phyloP scores from a whole-genome alignment of 2,113 vertebrate genomes.

The Aepyceros melampus region DNA sequence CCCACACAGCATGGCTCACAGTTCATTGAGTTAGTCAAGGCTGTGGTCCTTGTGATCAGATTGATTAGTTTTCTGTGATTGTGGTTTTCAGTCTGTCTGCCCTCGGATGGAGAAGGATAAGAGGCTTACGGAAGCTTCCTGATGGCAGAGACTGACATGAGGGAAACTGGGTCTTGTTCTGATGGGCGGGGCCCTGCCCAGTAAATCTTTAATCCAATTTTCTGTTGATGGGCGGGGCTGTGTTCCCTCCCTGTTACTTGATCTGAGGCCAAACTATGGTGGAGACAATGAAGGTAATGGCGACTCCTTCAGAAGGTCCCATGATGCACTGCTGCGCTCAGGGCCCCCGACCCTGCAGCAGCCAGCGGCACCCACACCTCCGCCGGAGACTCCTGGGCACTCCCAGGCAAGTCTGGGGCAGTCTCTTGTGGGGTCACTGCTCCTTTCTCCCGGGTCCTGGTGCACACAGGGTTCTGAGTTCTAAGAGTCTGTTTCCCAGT shows the following conservation, averaged over 20 bases:
- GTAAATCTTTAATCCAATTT: background rate
- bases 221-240: background rate
- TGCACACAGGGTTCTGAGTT: rapidly evolving
- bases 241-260: background rate
- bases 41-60: background rate
- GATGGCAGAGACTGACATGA: background rate
- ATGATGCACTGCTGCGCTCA: rapidly evolving
- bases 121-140: background rate
- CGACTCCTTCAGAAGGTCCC: background rate
- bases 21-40: background rate
- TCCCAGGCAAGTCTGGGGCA: background rate
- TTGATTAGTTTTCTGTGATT: background rate
- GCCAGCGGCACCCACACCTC: background rate
- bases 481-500: background rate
- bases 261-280: background rate
- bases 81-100: background rate
- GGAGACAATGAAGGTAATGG: rapidly evolving
- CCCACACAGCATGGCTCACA: background rate
- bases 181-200: background rate
- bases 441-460: background rate
- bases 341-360: background rate
- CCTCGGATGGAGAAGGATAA: background rate
- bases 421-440: background rate
- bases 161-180: background rate
- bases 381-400: background rate